These are phyloP conservation scores for Dynastes maya DNA, from an alignment of 2,888 invertebrate genomes.

Conservation along the genomic window DNA sequence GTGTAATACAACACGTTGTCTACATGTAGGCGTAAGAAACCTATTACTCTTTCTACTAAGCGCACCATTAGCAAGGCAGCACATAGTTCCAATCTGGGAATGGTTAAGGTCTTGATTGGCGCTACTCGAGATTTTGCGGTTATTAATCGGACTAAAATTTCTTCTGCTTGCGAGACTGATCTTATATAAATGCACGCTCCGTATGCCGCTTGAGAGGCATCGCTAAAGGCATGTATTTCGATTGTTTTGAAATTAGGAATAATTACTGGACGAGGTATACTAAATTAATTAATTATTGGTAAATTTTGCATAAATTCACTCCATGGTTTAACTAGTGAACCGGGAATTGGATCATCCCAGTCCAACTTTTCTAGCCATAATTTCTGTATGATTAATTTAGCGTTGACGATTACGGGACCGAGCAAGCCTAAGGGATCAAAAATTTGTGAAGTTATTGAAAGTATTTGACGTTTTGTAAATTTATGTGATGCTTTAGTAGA, in stretches of 20 bases:
- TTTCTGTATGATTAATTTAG: constrained; percentile 59
- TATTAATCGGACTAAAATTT: constrained; percentile 26
- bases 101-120: constrained; percentile 52
- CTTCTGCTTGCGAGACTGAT: constrained; percentile 13
- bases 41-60: constrained; percentile 50
- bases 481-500: constrained; percentile 42
- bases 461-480: constrained; percentile 42
- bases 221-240: constrained; percentile 56
- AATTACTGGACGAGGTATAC: constrained; percentile 18
- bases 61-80: constrained; percentile 58
- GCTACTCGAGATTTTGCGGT: constrained; percentile 51
- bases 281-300: constrained; percentile 41
- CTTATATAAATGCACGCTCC: constrained; percentile 47
- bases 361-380: constrained; percentile 57
- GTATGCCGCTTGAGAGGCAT: constrained; percentile 52
- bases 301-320: constrained; percentile 33
- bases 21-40: constrained; percentile 29
- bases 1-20: constrained; percentile 50
- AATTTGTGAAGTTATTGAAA: constrained; percentile 54
- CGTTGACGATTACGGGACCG: constrained; percentile 56
- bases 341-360: constrained; percentile 60
- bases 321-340: constrained; percentile 45
- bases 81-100: constrained; percentile 60
- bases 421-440: constrained; percentile 58
- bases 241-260: constrained; percentile 13